Evolutionary conservation across 64 coral and sea anemone genomes (phyloP).

Genomic region (Stichodactyla helianthus): DNA sequence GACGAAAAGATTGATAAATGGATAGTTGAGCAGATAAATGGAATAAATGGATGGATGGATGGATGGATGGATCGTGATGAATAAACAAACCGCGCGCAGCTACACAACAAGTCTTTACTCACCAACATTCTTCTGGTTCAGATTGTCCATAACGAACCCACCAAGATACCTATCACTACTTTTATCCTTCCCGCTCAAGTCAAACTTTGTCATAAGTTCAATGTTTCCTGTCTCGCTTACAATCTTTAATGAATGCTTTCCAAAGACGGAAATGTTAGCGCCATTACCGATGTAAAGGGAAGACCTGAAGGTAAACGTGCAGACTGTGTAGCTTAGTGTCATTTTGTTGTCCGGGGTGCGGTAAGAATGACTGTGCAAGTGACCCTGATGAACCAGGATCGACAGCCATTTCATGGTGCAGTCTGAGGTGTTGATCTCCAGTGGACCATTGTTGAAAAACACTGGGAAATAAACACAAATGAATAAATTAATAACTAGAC

Average conservation of each 20-base stretch:
- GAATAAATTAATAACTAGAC: background rate
- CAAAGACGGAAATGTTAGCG: slow-evolving; percentile 5
- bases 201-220: slow-evolving; percentile 11
- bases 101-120: background rate
- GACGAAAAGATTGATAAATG: too few species aligned
- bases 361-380: background rate
- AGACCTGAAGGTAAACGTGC: slow-evolving; percentile 39
- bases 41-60: too few species aligned
- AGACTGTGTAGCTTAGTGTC: slow-evolving; percentile 2
- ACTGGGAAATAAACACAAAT: slow-evolving; percentile 3
- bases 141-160: background rate
- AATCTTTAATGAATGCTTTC: slow-evolving; percentile 18
- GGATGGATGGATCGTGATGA: background rate
- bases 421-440: slow-evolving; percentile 36
- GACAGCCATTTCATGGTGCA: slow-evolving; percentile 36
- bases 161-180: background rate
- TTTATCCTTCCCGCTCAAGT: background rate
- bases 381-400: slow-evolving; percentile 2
- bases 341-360: background rate
- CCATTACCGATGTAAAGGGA: slow-evolving; percentile 15
- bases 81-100: background rate
- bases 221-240: slow-evolving; percentile 30
- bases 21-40: too few species aligned
- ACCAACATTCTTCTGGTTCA: slow-evolving; percentile 11
- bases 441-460: background rate